Base-by-base conservation (phyloP, 2,797 vertebrate genomes). In the Leptatherina wallacei region DNA sequence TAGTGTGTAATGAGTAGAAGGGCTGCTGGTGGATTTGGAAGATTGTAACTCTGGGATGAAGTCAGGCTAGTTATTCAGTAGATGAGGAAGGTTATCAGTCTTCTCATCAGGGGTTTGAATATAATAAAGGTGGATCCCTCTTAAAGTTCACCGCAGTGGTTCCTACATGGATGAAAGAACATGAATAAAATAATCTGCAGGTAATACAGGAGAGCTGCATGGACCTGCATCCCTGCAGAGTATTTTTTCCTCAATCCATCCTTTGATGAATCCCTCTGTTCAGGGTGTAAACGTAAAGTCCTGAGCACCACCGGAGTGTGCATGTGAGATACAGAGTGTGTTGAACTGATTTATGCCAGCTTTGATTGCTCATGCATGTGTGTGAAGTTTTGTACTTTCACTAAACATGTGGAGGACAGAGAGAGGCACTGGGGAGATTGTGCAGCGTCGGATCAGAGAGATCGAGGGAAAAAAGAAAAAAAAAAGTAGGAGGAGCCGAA, bases 351-450 rank as follows among this genome's bases (percentile, higher is more conserved):
- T 76, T 44, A 80, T 44, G 32, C 29, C 51, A 56, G 56, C 60
- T 85, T 77, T 82, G 81, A 77, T 66, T 83, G 72, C 35, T 79
- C 64, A 13, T 65, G 63, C 72, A 51, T 75, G 52, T 62, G 44
- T 14, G 44, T 47, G 44, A 55, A 55, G 52, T 62, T 73, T 71
- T 81, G 69, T 66, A 79, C 77, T 74, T 81, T 66, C 24, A 32
- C 35, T 75, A 7, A 77, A 69, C 77, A 82, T 79, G 77, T 80
- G 82, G 65, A 66, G 67, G 65, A 70, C 64, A 79, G 75, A 73
- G 52, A 64, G 70, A 20, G 11, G 57, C 9, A 35, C 36, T 42
- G 60, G 54, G 38, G 60, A 71, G 40, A 60, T 8, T 76, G 27
- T 49, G 36, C 33, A 68, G 51, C 12, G 44, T 27, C 60, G 75